Evolutionary conservation across 2,797 vertebrate genomes (phyloP), one percentile per base, ranked within the genome.

Genomic region (Chiropotes sagulatus): DNA sequence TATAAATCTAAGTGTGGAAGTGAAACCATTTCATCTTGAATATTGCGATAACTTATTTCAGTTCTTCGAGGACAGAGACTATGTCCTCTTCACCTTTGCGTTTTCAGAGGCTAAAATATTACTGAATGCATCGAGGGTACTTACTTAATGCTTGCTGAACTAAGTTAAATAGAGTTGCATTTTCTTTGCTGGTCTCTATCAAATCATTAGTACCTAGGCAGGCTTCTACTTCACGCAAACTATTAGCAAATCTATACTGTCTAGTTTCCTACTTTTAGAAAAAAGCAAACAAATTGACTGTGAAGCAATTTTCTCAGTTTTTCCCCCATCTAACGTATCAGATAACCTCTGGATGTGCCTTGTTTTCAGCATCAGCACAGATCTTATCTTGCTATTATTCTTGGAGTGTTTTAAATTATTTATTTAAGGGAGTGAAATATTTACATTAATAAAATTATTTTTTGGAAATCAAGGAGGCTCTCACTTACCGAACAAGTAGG

Each of bases 381-480:
- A 26, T 64, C n/a, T 61, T 82, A 33, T 72, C 81, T 94, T 72
- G 15, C 26, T 93, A 22, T 75, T 48, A 73, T 73, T 96, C 90
- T 89, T 90, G 30, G 39, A 64, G 6, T 67, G 28, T 44, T 93
- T 91, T 93, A 73, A 94, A 76, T 81, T 57, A 93, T 57, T 87
- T 88, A 50, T 78, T 95, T 87, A 88, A 84, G 82, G 36, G 54
- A 52, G 11, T 28, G 57, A 81, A 95, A 50, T 92, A 85, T 57
- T 87, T 89, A 82, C 46, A 39, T 67, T 54, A 39, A 88, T 82
- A 81, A 7, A 20, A 67, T 86, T 92, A 83, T 80, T 96, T 95
- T 33, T 88, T 84, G 61, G 46, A 90, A 93, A 52, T 57, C 50
- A 97, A 97, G 17, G 46, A 93, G 70, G 90, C 24, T 26, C 36